Conservation (phyloP, 2,888 invertebrate genomes). For the Sminthurides aquaticus region DNA sequence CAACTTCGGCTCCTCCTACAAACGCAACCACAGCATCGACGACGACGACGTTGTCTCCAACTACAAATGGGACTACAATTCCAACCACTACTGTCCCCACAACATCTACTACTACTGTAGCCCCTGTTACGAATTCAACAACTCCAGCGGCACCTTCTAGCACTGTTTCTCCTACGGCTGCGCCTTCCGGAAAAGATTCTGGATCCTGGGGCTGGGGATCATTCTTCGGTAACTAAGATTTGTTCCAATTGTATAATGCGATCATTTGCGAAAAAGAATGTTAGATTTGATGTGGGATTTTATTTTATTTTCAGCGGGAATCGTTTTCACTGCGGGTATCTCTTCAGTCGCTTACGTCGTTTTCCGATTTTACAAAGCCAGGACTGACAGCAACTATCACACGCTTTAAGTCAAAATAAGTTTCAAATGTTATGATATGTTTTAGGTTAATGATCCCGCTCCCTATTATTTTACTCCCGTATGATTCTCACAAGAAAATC, state of each 20-base stretch:
- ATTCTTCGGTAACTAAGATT: conserved; percentile 33
- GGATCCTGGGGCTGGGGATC: conserved; percentile 34
- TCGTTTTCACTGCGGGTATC: conserved; percentile 69
- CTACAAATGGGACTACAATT: conserved; percentile 23
- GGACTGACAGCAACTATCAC: conserved; percentile 77
- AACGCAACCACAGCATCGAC: conserved; percentile 17
- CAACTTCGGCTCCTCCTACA: conserved; percentile 32
- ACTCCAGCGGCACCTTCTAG: conserved; percentile 1
- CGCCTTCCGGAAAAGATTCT: conserved; percentile 18
- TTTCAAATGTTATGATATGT: neutral
- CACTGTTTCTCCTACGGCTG: conserved; percentile 16
- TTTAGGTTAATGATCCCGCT: neutral
- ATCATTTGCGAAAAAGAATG: neutral
- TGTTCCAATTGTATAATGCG: no score
- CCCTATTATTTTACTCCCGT: no score
- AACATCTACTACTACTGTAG: conserved; percentile 17
- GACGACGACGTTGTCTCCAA: conserved; percentile 34
- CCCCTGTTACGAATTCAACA: neutral
- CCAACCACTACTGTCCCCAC: conserved; percentile 16
- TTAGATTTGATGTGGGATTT: neutral
- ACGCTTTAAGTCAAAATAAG: conserved; percentile 60
- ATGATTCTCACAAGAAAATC: no score
- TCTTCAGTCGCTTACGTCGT: conserved; percentile 73
- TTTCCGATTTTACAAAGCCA: conserved; percentile 79
- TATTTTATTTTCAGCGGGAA: conserved; percentile 61